phyloP scores from a whole-genome alignment of 2,888 invertebrate genomes.

The Formica aserva region DNA sequence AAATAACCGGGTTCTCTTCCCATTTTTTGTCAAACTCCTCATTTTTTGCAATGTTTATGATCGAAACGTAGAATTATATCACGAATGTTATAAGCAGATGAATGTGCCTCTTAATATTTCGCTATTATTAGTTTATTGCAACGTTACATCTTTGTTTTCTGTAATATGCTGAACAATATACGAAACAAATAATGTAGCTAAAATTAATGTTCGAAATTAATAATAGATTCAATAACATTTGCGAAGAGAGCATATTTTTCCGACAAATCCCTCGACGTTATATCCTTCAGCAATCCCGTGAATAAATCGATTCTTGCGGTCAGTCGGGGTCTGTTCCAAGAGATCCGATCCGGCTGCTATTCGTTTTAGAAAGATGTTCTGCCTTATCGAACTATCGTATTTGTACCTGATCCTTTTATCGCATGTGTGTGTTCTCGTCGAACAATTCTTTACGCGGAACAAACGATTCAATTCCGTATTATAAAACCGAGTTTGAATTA shows the following conservation, averaged over 20 bases:
- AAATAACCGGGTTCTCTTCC: neutral
- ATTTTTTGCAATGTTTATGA: neutral
- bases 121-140: neutral
- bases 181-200: neutral
- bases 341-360: neutral
- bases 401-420: neutral
- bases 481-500: neutral
- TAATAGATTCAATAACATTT: neutral
- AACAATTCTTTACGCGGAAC: neutral
- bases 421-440: neutral
- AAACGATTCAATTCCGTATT: neutral
- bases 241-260: neutral
- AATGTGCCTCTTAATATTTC: neutral
- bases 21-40: neutral
- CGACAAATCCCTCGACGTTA: neutral
- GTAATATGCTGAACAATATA: neutral
- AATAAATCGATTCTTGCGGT: constrained; percentile 16
- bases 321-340: neutral
- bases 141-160: neutral
- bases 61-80: neutral
- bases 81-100: neutral
- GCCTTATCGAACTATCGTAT: neutral
- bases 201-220: neutral
- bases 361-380: neutral
- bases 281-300: neutral